Evolutionary conservation across 2,113 vertebrate genomes (phyloP).

Genomic region (Elephantulus edwardii): DNA sequence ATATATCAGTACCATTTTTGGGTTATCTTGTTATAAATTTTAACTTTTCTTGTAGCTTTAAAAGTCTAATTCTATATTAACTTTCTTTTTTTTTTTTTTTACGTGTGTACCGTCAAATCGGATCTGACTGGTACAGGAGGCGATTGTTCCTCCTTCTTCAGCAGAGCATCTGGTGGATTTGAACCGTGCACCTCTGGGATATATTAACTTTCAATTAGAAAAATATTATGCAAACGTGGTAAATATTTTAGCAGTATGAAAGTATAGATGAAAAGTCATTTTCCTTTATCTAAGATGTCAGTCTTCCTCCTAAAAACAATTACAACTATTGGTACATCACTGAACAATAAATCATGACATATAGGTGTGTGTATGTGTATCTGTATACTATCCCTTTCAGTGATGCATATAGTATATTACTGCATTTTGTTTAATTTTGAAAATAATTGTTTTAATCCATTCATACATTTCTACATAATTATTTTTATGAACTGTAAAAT

Average conservation of each 20-base stretch:
- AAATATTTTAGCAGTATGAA: neutral
- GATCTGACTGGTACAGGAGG: no score
- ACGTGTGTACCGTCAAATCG: no score
- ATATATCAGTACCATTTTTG: neutral
- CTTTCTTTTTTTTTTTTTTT: neutral
- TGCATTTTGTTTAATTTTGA: neutral
- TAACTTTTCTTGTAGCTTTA: neutral
- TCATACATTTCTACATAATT: neutral
- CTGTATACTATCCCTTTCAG: neutral
- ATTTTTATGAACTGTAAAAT: neutral
- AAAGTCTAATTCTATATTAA: conserved; percentile 21
- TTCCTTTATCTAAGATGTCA: neutral
- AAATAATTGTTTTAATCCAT: no score
- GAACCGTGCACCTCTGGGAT: no score
- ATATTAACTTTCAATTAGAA: no score
- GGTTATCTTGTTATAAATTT: conserved; percentile 5
- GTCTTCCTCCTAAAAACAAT: no score
- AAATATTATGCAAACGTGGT: no score
- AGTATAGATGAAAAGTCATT: neutral
- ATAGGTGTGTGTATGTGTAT: neutral
- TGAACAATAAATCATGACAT: neutral
- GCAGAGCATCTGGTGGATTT: no score
- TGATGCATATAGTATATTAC: neutral
- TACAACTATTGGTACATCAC: neutral
- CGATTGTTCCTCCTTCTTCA: no score